Conservation (phyloP, 2,113 vertebrate genomes). For the Actinemys pallida region DNA sequence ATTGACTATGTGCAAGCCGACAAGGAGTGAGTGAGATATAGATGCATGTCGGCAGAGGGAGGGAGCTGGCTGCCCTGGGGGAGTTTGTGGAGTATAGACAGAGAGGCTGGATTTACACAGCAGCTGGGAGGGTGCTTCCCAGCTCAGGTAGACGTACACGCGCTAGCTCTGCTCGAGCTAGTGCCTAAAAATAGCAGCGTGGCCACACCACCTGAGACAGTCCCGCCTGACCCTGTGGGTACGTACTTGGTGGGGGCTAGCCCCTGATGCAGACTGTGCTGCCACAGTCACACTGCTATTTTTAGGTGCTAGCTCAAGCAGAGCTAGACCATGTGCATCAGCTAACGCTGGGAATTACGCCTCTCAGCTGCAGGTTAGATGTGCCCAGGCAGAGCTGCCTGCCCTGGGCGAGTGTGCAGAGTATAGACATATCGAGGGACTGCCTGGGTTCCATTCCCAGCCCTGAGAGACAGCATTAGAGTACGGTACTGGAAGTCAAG, state of each 20-base stretch:
- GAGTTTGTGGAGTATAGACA: background rate
- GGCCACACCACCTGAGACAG: too few relatives aligned
- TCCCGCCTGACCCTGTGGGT: background rate
- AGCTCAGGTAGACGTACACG: too few relatives aligned
- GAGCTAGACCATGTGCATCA: background rate
- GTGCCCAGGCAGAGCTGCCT: background rate
- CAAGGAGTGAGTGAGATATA: background rate
- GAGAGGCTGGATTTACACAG: too few relatives aligned
- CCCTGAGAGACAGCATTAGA: background rate
- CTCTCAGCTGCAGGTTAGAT: background rate
- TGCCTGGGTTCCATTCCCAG: background rate
- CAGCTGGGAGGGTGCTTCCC: too few relatives aligned
- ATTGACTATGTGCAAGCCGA: background rate
- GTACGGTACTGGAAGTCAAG: too few relatives aligned
- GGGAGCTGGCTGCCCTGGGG: background rate
- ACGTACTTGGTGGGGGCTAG: background rate
- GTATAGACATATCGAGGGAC: background rate
- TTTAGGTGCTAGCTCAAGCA: background rate
- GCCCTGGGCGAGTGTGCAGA: background rate
- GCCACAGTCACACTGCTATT: background rate
- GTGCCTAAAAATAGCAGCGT: background rate
- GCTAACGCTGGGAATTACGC: background rate
- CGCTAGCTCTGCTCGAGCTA: background rate
- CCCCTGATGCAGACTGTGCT: background rate
- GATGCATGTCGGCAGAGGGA: background rate